phyloP scores from a whole-genome alignment of 2,113 vertebrate genomes.

The Phylloscopus trochilus region DNA sequence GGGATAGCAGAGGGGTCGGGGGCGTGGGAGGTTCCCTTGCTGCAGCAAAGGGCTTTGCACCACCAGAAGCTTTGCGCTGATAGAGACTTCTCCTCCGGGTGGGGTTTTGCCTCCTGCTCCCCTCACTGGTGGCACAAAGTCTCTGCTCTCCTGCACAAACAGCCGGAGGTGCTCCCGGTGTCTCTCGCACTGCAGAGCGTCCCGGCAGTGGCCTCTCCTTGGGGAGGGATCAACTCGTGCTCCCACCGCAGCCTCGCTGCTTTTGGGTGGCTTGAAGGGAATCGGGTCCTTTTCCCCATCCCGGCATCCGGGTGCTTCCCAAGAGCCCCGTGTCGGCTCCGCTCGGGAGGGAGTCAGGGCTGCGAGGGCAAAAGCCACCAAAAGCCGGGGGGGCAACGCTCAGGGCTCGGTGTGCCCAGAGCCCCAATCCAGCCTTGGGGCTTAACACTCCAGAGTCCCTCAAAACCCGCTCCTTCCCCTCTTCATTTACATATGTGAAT shows the following conservation, averaged over 20 bases:
- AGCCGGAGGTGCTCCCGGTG: rapidly evolving
- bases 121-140: rapidly evolving
- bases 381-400: neutral
- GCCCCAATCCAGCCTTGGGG: neutral
- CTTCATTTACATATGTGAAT: constrained; percentile 80
- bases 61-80: neutral
- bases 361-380: neutral
- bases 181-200: rapidly evolving
- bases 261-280: rapidly evolving
- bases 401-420: neutral
- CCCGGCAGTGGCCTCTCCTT: rapidly evolving
- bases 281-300: rapidly evolving
- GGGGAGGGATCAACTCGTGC: rapidly evolving
- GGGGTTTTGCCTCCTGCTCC: neutral
- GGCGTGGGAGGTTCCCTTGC: neutral
- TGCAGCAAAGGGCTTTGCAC: neutral
- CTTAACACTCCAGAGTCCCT: constrained; percentile 24
- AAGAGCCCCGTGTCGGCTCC: rapidly evolving
- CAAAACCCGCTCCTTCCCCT: constrained; percentile 8
- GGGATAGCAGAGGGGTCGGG: neutral
- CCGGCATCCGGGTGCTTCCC: rapidly evolving
- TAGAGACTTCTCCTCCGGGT: no score
- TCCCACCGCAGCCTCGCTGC: neutral
- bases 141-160: rapidly evolving
- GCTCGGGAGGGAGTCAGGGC: neutral